These are phyloP conservation scores for Ceratosolen solmsi DNA, from an alignment of 1,140 invertebrate species.

Conservation along the genomic window DNA sequence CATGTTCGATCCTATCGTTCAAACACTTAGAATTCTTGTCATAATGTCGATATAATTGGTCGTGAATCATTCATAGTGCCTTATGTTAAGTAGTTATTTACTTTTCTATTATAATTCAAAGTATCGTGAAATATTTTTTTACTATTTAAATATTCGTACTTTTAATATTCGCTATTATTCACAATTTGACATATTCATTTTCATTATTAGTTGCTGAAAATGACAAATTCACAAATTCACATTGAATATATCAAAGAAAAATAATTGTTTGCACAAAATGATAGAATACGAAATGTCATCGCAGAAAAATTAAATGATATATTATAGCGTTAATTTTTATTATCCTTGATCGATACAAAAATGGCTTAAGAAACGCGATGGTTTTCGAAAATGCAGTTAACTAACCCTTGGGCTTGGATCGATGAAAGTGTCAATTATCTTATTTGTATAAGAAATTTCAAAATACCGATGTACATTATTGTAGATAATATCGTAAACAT, in stretches of 20 bases:
- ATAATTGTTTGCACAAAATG: background rate
- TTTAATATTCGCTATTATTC: too few species aligned
- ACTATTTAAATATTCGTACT: too few species aligned
- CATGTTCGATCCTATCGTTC: too few species aligned
- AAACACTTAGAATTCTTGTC: too few species aligned
- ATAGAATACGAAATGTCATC: slow-evolving; percentile 25
- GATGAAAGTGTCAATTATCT: background rate
- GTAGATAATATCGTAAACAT: background rate
- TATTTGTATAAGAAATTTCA: slow-evolving; percentile 19
- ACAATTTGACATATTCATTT: background rate
- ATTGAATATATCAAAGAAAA: slow-evolving; percentile 4
- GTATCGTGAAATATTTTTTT: too few species aligned
- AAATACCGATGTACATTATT: background rate
- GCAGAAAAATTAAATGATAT: slow-evolving; percentile 23
- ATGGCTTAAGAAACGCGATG: slow-evolving; percentile 28
- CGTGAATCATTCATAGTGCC: too few species aligned
- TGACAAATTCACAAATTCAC: background rate
- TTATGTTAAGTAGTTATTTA: too few species aligned
- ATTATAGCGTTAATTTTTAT: slow-evolving; percentile 13
- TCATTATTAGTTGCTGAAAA: background rate
- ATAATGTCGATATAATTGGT: too few species aligned
- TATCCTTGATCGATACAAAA: slow-evolving; percentile 17
- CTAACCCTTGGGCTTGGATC: background rate
- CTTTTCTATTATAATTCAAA: too few species aligned
- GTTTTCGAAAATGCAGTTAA: slow-evolving; percentile 18